Base-by-base conservation (phyloP, 2,888 invertebrate species). In the Cyclophora punctaria region DNA sequence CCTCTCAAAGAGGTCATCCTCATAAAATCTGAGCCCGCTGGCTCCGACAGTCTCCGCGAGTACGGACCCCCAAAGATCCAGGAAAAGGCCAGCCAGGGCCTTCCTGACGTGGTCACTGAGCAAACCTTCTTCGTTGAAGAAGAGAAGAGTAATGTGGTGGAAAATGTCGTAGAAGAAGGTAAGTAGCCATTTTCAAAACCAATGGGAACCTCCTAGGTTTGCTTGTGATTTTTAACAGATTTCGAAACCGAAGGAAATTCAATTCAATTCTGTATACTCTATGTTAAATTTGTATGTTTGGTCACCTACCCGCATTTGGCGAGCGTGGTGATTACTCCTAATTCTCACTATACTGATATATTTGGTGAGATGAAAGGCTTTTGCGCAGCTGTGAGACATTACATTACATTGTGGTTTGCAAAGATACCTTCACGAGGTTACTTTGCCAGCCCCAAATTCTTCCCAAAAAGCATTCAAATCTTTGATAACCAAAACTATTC, bases 31-130 rank as follows among this genome's bases (percentile, higher is more conserved):
- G 86, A 84, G 50, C 82, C 86, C 2, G 87, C 89, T 34, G 85
- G 86, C 0, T 87, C 87, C 5, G 87, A 89, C 47, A 81, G 83
- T 47, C 84, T 90, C 7, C 80, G 80, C 50, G 83, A 87, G 53
- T 90, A 90, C 53, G 83, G 84, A 7, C 86, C 90, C 4, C 89
- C 90, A 4, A 86, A 86, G 43, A 72, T 70, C 0, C 69, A 71
- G 41, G 72, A 75, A n/a, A 56, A 71, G 3, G 66, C 67, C 2
- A 69, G 68, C 52, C 86, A 86, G 49, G 75, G 67, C 0, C 64
- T 86, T 0, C 87, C 86, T 5, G 80, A 80, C 46, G 69, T 66
- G 0, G 69, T 60, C 7, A 81, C 72, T 34, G 83, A 82, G 37
- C 79, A 79, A 51, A 57, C 67, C 2, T 84, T 84, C 57, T 57